Conservation (phyloP, 2,113 vertebrate species). For the Cyanistes caeruleus region DNA sequence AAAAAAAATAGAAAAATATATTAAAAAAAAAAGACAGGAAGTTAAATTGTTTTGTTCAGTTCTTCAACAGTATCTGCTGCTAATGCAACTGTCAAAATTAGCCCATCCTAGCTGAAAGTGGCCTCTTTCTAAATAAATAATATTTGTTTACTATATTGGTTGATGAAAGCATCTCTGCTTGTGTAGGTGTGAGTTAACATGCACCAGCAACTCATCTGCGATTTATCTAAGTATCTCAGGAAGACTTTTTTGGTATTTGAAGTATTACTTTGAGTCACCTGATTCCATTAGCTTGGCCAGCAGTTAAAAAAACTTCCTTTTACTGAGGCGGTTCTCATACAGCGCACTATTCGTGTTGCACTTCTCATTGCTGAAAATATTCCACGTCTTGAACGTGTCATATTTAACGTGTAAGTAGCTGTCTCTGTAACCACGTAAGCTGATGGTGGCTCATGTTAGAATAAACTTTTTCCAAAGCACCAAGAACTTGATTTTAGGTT, state of each 20-base stretch:
- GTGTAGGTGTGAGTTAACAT: not conserved
- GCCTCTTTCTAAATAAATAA: not conserved
- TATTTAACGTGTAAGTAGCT: not conserved
- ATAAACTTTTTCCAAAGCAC: not conserved
- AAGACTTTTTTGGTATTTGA: not conserved
- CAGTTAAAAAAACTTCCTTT: not conserved
- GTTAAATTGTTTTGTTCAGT: not conserved
- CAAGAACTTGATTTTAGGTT: not conserved
- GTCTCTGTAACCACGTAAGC: not conserved
- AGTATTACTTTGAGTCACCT: not conserved
- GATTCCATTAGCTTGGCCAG: not conserved
- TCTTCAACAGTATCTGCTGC: conserved; percentile 15
- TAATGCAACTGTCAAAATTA: not conserved
- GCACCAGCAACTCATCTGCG: not conserved
- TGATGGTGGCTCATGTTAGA: not conserved
- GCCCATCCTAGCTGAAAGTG: not conserved
- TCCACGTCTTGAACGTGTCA: not conserved
- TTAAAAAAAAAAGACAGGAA: not conserved
- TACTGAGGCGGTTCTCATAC: not conserved
- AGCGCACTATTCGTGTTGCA: not conserved
- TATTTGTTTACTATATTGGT: not conserved
- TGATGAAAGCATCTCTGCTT: not conserved
- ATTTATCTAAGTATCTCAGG: not conserved
- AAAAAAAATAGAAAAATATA: too few relatives aligned
- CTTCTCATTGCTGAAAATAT: not conserved